Percentiles rank a stretch among this genome's conserved stretches.
Conservation (phyloP, 2,797 vertebrate species). For the Gastrophryne carolinensis region DNA sequence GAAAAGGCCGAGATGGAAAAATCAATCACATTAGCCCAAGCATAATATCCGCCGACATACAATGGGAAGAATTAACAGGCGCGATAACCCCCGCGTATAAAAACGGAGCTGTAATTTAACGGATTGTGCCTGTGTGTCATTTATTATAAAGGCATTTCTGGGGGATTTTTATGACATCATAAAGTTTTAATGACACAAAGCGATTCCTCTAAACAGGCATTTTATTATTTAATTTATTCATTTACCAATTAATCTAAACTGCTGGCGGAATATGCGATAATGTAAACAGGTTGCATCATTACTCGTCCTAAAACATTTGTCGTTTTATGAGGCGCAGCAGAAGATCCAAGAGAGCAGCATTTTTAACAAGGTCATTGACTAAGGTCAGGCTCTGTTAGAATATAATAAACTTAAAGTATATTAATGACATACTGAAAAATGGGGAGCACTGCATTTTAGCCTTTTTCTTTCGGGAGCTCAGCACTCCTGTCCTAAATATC, state of each 20-base stretch:
- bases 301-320: conserved; percentile 12
- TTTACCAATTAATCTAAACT: conserved; percentile 48
- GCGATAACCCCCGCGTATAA: neutral
- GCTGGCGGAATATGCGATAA: conserved; percentile 32
- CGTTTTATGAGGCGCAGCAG: conserved; percentile 5
- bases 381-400: conserved; percentile 13
- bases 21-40: conserved; percentile 35
- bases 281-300: conserved; percentile 42
- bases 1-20: conserved; percentile 19
- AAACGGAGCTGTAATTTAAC: conserved; percentile 31
- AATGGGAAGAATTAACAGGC: conserved; percentile 3
- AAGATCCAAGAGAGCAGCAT: conserved; percentile 26
- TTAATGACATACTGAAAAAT: no score
- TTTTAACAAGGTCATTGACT: conserved; percentile 42
- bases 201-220: conserved; percentile 43
- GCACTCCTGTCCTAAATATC: no score
- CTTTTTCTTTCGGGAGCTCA: no score
- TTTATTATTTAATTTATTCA: conserved; percentile 32
- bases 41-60: conserved; percentile 28
- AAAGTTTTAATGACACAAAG: conserved; percentile 43
- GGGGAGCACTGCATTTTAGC: no score
- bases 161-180: conserved; percentile 40
- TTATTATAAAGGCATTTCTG: conserved; percentile 47
- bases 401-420: no score
- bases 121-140: neutral